Evolutionary conservation across 1,140 invertebrate genomes (phyloP).

Genomic region (Heliconius hewitsoni): DNA sequence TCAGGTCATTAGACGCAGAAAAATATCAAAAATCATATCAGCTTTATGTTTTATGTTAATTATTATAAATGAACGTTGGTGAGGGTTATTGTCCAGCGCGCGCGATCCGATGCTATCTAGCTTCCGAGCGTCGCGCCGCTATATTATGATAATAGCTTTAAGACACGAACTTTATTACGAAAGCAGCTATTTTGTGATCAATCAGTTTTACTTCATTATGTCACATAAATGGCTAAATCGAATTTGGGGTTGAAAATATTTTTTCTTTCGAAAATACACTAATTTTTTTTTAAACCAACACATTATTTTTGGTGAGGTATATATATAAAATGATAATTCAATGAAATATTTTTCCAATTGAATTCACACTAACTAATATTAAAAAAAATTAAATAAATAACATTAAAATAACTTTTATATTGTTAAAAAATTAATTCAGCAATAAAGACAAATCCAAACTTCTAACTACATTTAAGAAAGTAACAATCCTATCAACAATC

Average conservation of each 20-base stretch:
- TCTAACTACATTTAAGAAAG: not conserved
- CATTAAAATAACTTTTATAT: too few relatives aligned
- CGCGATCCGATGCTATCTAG: conserved; percentile 73
- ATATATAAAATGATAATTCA: too few relatives aligned
- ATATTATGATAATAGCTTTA: conserved; percentile 71
- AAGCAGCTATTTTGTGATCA: conserved; percentile 57
- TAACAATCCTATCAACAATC: not conserved
- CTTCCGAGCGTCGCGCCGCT: conserved; percentile 71
- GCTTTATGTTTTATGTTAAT: conserved; percentile 48
- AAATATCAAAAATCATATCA: conserved; percentile 42
- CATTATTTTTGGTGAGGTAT: too few relatives aligned
- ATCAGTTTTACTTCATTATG: conserved; percentile 58
- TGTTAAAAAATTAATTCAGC: too few relatives aligned
- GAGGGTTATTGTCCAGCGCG: conserved; percentile 75
- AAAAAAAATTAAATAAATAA: too few relatives aligned
- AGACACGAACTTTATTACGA: conserved; percentile 71
- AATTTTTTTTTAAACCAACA: too few relatives aligned
- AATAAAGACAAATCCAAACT: too few relatives aligned
- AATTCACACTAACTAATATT: too few relatives aligned
- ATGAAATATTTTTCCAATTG: too few relatives aligned
- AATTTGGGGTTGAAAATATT: not conserved
- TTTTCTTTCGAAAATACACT: not conserved
- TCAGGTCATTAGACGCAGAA: conserved; percentile 39
- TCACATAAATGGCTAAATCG: conserved; percentile 24
- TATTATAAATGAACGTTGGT: conserved; percentile 61